Base-by-base conservation (phyloP, 2,888 invertebrate species). In the Lissocephala sabroskyi region DNA sequence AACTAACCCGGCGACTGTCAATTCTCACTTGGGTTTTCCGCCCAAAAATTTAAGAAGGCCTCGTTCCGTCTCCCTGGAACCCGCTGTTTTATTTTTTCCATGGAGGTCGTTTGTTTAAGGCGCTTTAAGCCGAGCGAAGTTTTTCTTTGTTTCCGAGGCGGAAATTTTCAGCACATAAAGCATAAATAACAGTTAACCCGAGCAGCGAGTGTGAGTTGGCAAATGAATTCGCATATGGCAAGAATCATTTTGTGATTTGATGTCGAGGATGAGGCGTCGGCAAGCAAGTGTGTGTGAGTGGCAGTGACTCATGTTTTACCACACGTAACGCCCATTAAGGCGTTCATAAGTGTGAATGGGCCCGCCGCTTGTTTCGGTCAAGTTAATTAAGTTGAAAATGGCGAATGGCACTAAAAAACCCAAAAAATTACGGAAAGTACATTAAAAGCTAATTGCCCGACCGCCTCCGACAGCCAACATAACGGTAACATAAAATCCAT, bases 361-460 rank as follows among this genome's bases (percentile, higher is more conserved):
- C n/a, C n/a, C n/a, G n/a, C n/a, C n/a, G n/a, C n/a, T n/a, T n/a
- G n/a, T n/a, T n/a, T n/a, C n/a, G n/a, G n/a, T n/a, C 37, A 57
- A 49, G 45, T 58, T 70, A 70, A 70, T 70, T 70, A 71, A 70
- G 75, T 62, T 70, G 75, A 73, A 62, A 75, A 64, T 71, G 71
- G 73, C 61, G 48, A n/a, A n/a, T n/a, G n/a, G n/a, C n/a, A n/a
- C n/a, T n/a, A n/a, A n/a, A n/a, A n/a, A n/a, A n/a, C n/a, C n/a
- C n/a, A n/a, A 41, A 14, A 52, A 13, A 9, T 32, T 29, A 47
- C 42, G 11, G 58, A 59, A 54, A 52, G 49, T 56, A 48, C 55
- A 64, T 67, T 59, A 67, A 62, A 71, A 62, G 45, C 58, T 70
- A 75, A 75, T 75, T 71, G 65, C n/a, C n/a, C n/a, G n/a, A n/a